Conservation (phyloP, 2,888 invertebrate species). For the Erynnis tages region DNA sequence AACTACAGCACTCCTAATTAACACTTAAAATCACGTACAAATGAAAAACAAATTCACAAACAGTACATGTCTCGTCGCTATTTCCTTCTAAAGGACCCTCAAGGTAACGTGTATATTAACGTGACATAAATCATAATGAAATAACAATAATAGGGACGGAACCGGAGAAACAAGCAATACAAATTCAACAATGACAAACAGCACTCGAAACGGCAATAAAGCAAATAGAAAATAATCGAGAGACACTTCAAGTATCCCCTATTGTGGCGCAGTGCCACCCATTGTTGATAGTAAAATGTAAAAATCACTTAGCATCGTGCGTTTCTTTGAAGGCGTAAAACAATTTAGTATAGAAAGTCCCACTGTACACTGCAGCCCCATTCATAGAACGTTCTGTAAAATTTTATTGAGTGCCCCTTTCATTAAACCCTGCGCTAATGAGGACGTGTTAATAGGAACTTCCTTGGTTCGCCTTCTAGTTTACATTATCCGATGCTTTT, state of each 20-base stretch:
- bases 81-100: constrained; percentile 8
- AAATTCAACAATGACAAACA: constrained; percentile 27
- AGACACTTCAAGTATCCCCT: constrained; percentile 39
- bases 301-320: constrained; percentile 37
- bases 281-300: constrained; percentile 46
- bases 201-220: constrained; percentile 28
- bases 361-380: constrained; percentile 24
- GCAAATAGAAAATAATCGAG: constrained; percentile 36
- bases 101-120: constrained; percentile 10
- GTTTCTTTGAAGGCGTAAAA: constrained; percentile 37
- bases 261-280: constrained; percentile 36
- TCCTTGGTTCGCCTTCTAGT: constrained; percentile 41
- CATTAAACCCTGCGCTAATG: constrained; percentile 59
- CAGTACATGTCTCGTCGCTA: too few relatives aligned
- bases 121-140: constrained; percentile 22
- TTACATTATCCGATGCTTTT: constrained; percentile 26
- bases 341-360: constrained; percentile 36
- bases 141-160: constrained; percentile 20
- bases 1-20: too few relatives aligned
- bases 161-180: constrained; percentile 21
- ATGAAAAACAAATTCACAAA: too few relatives aligned
- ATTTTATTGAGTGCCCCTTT: constrained; percentile 58
- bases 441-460: constrained; percentile 60
- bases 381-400: constrained; percentile 29
- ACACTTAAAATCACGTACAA: too few relatives aligned